phyloP scores from a whole-genome alignment of 2,888 invertebrate genomes.

The Lepidocyrtinus sp. region DNA sequence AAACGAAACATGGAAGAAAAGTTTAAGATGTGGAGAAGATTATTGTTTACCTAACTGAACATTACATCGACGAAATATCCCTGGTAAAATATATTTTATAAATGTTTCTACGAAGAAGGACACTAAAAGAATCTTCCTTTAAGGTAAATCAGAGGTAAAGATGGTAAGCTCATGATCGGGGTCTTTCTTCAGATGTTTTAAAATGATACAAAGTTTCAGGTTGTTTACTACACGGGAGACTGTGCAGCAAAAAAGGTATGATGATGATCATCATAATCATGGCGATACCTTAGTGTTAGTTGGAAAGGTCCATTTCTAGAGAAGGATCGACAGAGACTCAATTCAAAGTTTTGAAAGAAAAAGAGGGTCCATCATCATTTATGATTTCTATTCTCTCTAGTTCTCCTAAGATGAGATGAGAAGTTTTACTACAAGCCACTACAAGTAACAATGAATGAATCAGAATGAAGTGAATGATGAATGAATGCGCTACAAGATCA shows the following conservation, averaged over 20 bases:
- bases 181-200: too few relatives aligned
- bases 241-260: too few relatives aligned
- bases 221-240: too few relatives aligned
- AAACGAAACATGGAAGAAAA: neutral
- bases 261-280: too few relatives aligned
- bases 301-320: slow-evolving; percentile 35
- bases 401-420: too few relatives aligned
- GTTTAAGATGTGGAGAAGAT: neutral
- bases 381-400: too few relatives aligned
- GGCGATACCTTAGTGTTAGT: too few relatives aligned
- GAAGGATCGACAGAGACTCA: neutral
- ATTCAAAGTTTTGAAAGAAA: slow-evolving; percentile 20
- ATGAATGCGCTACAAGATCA: slow-evolving; percentile 51
- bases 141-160: too few relatives aligned
- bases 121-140: neutral
- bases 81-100: neutral
- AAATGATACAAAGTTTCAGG: too few relatives aligned
- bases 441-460: slow-evolving; percentile 55
- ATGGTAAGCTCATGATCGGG: too few relatives aligned
- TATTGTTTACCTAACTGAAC: neutral
- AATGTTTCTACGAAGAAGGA: neutral
- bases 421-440: too few relatives aligned
- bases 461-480: slow-evolving; percentile 36
- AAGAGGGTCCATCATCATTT: neutral
- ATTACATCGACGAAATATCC: neutral